Evolutionary conservation across 2,888 invertebrate species (phyloP).

Genomic region (Anagyrus pseudococci): DNA sequence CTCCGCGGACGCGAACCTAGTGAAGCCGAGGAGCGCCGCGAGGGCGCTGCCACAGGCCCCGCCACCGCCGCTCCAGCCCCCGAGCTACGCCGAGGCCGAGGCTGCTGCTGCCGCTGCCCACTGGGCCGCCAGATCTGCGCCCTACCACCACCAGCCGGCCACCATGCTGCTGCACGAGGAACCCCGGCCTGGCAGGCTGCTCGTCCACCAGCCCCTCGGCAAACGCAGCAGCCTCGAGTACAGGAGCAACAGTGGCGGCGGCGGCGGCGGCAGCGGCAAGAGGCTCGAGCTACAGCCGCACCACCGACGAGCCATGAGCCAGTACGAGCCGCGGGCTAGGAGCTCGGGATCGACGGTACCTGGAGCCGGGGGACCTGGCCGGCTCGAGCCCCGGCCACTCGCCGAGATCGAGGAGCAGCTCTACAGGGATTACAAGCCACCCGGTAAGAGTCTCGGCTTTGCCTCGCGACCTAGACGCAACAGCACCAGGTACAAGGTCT

Average conservation of each 20-base stretch:
- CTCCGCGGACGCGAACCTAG: slow-evolving; percentile 39
- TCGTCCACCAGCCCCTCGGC: slow-evolving; percentile 5
- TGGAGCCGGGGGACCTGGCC: slow-evolving; percentile 29
- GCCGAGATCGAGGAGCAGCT: slow-evolving; percentile 43
- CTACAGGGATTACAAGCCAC: slow-evolving; percentile 22
- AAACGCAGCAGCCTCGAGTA: slow-evolving; percentile 47
- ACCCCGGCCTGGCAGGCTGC: neutral
- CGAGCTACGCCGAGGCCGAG: slow-evolving; percentile 25
- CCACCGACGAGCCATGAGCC: slow-evolving; percentile 48
- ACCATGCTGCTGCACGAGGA: neutral
- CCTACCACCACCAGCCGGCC: too few species aligned
- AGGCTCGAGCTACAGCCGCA: slow-evolving; percentile 43
- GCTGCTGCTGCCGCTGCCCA: too few species aligned
- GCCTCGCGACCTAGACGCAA: slow-evolving; percentile 45
- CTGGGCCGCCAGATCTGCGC: slow-evolving; percentile 33
- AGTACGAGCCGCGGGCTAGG: slow-evolving; percentile 43
- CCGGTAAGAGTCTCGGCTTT: slow-evolving; percentile 21
- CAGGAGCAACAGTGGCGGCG: slow-evolving; percentile 32
- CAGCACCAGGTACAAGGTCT: slow-evolving; percentile 53
- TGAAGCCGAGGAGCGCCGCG: slow-evolving; percentile 15
- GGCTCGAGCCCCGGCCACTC: slow-evolving; percentile 40
- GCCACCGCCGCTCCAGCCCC: slow-evolving; percentile 20
- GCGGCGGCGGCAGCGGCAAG: neutral
- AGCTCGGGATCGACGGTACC: neutral
- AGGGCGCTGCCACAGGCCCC: slow-evolving; percentile 22